A percentile compares a stretch with the other conserved stretches of the same genome.
These are phyloP conservation scores for Pangasianodon gigas DNA, from an alignment of 2,113 vertebrate species.

Conservation along the genomic window DNA sequence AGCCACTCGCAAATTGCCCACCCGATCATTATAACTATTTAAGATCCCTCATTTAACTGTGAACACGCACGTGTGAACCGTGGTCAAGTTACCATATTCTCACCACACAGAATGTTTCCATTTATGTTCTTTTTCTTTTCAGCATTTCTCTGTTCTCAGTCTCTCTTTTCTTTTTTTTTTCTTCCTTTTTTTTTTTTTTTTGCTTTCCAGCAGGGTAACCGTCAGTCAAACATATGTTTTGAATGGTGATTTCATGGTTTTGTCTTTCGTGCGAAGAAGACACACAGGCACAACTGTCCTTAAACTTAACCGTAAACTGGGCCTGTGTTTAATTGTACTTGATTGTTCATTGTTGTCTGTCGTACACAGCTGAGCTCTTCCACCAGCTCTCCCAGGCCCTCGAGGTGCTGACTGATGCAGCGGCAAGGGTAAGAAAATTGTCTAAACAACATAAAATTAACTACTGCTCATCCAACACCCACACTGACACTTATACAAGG, in stretches of 20 bases:
- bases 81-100: slow-evolving; percentile 14
- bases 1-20: slow-evolving; percentile 26
- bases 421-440: slow-evolving; percentile 83
- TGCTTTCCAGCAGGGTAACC: slow-evolving; percentile 6
- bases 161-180: neutral
- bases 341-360: slow-evolving; percentile 52
- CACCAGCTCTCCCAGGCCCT: slow-evolving; percentile 96
- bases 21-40: slow-evolving; percentile 38
- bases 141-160: neutral
- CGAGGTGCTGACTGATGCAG: slow-evolving; percentile 88
- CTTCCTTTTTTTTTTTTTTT: neutral
- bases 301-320: slow-evolving; percentile 23
- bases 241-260: slow-evolving; percentile 44
- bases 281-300: slow-evolving; percentile 43
- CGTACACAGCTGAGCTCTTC: slow-evolving; percentile 83
- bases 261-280: slow-evolving; percentile 47
- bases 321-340: slow-evolving; percentile 35
- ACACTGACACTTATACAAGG: neutral
- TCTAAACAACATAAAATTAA: neutral
- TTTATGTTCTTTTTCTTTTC: neutral
- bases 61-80: slow-evolving; percentile 17
- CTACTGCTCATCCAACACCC: slow-evolving; percentile 1
- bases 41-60: slow-evolving; percentile 35
- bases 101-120: slow-evolving; percentile 9
- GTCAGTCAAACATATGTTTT: slow-evolving; percentile 38